phyloP scores from a whole-genome alignment of 2,113 vertebrate genomes.

The Pterocles orientalis region DNA sequence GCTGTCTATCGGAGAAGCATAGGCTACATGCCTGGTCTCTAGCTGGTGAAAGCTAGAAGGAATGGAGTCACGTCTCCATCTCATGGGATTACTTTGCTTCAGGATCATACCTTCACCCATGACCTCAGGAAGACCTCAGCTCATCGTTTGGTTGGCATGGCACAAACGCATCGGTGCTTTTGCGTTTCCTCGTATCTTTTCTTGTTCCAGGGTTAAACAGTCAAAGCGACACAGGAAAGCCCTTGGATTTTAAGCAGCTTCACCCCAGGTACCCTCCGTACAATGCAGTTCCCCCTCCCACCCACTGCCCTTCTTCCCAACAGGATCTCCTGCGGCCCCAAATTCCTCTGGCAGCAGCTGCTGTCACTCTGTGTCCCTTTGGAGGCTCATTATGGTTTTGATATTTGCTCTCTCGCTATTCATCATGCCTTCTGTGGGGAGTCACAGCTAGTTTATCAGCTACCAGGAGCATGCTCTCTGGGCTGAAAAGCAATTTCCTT shows the following conservation, averaged over 20 bases:
- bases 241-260: background rate
- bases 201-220: background rate
- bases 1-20: background rate
- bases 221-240: background rate
- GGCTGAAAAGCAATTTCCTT: constrained; percentile 64
- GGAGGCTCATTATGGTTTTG: background rate
- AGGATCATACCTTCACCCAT: background rate
- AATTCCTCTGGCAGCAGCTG: background rate
- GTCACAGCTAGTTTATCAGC: constrained; percentile 46
- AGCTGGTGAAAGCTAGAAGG: background rate
- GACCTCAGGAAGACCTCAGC: background rate
- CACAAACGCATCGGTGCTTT: background rate
- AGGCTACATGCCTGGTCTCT: background rate
- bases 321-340: background rate
- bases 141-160: background rate
- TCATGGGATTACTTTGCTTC: background rate
- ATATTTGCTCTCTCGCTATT: background rate
- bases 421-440: background rate
- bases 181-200: background rate
- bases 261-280: background rate
- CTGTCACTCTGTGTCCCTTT: background rate
- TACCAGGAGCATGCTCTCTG: constrained; percentile 42
- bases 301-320: background rate
- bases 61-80: background rate
- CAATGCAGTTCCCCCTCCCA: background rate